These are phyloP conservation scores for Macquaria australasica DNA, from an alignment of 2,113 vertebrate species.

Conservation along the genomic window DNA sequence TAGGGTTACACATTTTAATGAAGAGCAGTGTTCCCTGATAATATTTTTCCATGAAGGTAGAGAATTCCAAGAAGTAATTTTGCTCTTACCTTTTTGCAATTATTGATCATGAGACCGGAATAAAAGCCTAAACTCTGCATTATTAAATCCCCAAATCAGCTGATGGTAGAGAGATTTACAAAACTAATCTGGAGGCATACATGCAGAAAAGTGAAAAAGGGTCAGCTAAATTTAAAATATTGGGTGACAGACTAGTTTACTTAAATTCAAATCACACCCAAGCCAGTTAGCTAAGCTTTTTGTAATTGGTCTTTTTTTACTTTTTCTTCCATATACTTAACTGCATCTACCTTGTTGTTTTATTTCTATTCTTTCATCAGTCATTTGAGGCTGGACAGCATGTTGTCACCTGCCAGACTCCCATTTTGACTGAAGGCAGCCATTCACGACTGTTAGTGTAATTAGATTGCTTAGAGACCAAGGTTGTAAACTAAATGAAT, in stretches of 20 bases:
- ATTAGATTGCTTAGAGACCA: constrained; percentile 44
- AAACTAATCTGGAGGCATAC: neutral
- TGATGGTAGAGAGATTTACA: neutral
- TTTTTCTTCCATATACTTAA: neutral
- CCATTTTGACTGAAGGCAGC: constrained; percentile 28
- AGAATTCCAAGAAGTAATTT: neutral
- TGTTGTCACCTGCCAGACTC: constrained; percentile 31
- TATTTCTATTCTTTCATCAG: neutral
- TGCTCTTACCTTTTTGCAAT: neutral
- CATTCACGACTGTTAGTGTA: constrained; percentile 34
- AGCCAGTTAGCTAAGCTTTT: neutral
- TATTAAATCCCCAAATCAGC: neutral
- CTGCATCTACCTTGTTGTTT: neutral
- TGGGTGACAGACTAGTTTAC: neutral
- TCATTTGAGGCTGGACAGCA: neutral
- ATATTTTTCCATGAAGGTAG: neutral
- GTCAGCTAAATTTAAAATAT: neutral
- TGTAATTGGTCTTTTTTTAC: neutral
- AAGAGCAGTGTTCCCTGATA: neutral
- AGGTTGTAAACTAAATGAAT: constrained; percentile 58
- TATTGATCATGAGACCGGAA: neutral
- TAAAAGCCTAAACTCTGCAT: neutral
- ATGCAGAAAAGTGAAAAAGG: neutral
- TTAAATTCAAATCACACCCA: neutral
- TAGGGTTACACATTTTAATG: neutral